Evolutionary conservation across 2,888 invertebrate genomes (phyloP).

Genomic region (Lottia scabra): DNA sequence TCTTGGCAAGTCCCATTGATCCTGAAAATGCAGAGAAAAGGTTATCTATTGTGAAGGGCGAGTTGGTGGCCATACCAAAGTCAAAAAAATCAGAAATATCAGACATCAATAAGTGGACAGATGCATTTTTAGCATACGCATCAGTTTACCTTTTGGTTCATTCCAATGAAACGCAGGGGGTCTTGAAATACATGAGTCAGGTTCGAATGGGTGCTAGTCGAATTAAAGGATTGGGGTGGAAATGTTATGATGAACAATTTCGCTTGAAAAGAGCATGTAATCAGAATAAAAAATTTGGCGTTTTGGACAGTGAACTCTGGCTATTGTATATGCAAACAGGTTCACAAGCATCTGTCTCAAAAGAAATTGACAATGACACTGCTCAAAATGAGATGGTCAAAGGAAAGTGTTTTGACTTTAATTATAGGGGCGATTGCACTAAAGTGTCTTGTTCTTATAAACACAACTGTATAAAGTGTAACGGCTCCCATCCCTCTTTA

Average conservation of each 20-base stretch:
- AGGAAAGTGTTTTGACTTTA: not conserved
- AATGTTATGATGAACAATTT: not conserved
- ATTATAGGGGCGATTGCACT: not conserved
- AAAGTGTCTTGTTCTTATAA: not conserved
- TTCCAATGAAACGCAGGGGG: not conserved
- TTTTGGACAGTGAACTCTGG: conserved; percentile 7
- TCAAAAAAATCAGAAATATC: conserved; percentile 1
- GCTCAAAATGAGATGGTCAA: not conserved
- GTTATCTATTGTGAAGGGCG: not conserved
- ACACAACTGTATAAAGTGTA: not conserved
- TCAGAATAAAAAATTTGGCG: conserved; percentile 6
- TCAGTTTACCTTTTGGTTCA: not conserved
- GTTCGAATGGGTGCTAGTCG: not conserved
- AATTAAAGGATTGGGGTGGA: not conserved
- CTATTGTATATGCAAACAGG: not conserved
- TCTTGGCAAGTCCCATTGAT: not conserved
- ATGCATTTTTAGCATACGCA: conserved; percentile 17
- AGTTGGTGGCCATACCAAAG: not conserved
- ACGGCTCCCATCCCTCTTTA: not conserved
- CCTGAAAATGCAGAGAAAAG: not conserved
- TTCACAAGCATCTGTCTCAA: not conserved
- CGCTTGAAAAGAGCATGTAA: not conserved
- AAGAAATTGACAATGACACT: not conserved
- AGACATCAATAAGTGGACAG: conserved; percentile 11
- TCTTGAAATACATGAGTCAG: not conserved